Conservation (phyloP, 2,888 invertebrate species). For the Bellardia pandia region DNA sequence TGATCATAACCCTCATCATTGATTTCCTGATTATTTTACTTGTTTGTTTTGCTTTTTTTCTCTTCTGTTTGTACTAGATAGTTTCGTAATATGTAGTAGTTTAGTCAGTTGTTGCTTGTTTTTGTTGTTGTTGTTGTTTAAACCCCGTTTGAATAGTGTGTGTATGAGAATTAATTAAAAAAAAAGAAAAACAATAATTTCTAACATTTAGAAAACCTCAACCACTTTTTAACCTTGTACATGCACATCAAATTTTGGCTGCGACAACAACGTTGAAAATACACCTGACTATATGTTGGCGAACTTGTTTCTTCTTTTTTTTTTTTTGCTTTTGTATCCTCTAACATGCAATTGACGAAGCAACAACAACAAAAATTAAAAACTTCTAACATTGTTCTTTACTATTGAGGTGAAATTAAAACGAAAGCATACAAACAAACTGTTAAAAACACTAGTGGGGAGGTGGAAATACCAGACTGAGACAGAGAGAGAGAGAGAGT, state of each 20-base stretch:
- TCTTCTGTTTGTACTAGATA: background rate
- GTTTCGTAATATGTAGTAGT: background rate
- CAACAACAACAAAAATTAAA: constrained; percentile 2
- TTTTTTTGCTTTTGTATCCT: background rate
- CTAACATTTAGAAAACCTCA: constrained; percentile 50
- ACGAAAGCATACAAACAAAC: background rate
- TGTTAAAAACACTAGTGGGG: background rate
- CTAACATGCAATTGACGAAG: constrained; percentile 29
- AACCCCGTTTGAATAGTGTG: background rate
- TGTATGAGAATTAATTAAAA: constrained; percentile 13
- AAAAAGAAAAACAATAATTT: constrained; percentile 32
- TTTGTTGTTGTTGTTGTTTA: background rate
- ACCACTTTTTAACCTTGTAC: constrained; percentile 60
- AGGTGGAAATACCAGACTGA: background rate
- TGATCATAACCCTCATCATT: constrained; percentile 22
- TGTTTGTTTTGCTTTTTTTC: constrained; percentile 36
- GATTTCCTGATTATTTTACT: constrained; percentile 36
- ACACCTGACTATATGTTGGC: constrained; percentile 14
- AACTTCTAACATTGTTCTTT: constrained; percentile 34
- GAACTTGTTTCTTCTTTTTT: background rate
- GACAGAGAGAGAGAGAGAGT: background rate
- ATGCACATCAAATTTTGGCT: constrained; percentile 33
- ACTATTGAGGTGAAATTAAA: constrained; percentile 49
- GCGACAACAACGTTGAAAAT: constrained; percentile 16
- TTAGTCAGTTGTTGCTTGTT: background rate